Evolutionary conservation across 2,113 vertebrate species (phyloP).

Genomic region (Piprites chloris): DNA sequence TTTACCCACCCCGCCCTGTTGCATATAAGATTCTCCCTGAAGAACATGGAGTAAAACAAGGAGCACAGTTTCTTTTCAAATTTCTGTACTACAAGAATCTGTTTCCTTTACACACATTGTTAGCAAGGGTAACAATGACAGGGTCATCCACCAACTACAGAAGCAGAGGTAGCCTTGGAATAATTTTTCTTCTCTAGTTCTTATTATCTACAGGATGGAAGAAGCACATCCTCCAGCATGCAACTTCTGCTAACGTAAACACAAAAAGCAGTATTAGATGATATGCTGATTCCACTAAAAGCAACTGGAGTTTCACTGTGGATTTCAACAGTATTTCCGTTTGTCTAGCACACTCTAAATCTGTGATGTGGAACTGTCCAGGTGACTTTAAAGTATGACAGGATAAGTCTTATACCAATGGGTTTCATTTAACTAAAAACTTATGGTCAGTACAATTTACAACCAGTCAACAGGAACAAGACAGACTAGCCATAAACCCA

Average conservation of each 20-base stretch:
- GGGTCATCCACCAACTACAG: not conserved
- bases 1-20: accelerated
- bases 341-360: not conserved
- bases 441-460: not conserved
- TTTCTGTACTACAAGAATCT: not conserved
- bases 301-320: not conserved
- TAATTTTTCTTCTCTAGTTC: not conserved
- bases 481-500: not conserved
- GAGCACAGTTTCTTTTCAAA: not conserved
- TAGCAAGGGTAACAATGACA: not conserved
- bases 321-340: not conserved
- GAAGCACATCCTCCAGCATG: not conserved
- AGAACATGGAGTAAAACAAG: not conserved
- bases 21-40: not conserved
- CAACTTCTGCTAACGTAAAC: not conserved
- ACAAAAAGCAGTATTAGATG: not conserved
- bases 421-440: not conserved
- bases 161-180: not conserved
- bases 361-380: not conserved
- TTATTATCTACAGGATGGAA: not conserved
- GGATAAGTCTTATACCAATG: not conserved
- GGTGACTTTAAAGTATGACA: not conserved
- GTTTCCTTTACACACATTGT: not conserved
- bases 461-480: not conserved
- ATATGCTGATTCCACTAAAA: not conserved